Conservation (phyloP, 1,140 invertebrate species). For the Armadillidium nasatum region DNA sequence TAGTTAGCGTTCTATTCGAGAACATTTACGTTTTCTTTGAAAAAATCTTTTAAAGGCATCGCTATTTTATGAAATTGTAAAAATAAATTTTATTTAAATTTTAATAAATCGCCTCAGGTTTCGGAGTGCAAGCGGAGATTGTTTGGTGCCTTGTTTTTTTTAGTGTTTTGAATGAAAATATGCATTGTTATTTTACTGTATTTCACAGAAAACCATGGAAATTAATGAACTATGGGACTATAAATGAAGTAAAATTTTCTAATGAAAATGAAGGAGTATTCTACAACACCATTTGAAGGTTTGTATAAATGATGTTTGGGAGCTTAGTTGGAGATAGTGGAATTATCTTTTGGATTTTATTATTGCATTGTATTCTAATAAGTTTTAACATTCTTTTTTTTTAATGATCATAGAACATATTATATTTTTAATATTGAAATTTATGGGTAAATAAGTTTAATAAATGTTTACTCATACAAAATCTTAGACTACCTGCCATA, state of each 20-base stretch:
- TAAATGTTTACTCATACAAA: too few species aligned
- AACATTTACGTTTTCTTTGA: neutral
- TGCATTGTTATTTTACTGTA: conserved; percentile 10
- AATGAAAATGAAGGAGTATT: neutral
- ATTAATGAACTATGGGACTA: neutral
- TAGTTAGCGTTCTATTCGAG: neutral
- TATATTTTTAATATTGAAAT: too few species aligned
- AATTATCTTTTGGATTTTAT: too few species aligned
- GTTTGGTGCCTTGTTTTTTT: neutral
- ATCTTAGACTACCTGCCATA: too few species aligned
- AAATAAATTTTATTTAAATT: neutral
- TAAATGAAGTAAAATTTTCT: neutral
- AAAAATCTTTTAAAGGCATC: neutral
- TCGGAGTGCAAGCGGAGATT: neutral
- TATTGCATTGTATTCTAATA: too few species aligned
- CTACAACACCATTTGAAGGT: conserved; percentile 9
- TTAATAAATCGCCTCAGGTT: neutral
- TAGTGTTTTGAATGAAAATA: neutral
- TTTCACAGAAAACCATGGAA: conserved; percentile 10
- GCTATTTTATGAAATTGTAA: neutral
- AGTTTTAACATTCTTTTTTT: too few species aligned
- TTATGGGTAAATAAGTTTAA: too few species aligned
- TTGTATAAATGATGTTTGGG: neutral
- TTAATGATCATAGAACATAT: too few species aligned
- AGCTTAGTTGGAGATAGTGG: too few species aligned